phyloP scores from a whole-genome alignment of 1,140 invertebrate species.

The Asobara japonica region DNA sequence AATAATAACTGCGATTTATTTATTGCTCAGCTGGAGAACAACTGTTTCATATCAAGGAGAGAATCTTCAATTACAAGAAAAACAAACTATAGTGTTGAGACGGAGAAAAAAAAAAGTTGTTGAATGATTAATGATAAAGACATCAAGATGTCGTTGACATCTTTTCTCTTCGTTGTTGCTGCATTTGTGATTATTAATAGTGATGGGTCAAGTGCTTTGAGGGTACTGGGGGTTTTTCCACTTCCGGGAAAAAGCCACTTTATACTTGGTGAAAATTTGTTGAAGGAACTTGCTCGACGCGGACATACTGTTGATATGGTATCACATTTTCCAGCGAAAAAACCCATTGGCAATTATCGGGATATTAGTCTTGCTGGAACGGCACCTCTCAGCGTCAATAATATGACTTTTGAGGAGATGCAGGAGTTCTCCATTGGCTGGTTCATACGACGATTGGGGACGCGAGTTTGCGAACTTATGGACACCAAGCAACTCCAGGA shows the following conservation, averaged over 20 bases:
- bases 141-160: neutral
- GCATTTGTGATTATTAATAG: neutral
- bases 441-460: neutral
- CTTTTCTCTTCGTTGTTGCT: neutral
- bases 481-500: slow-evolving; percentile 34
- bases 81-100: too few relatives aligned
- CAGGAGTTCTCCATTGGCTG: neutral
- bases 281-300: slow-evolving; percentile 53
- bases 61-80: too few relatives aligned
- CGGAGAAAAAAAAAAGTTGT: too few relatives aligned
- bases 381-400: neutral
- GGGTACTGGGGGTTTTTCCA: slow-evolving; percentile 58
- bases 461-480: slow-evolving; percentile 18
- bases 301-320: slow-evolving; percentile 64
- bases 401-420: slow-evolving; percentile 17
- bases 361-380: slow-evolving; percentile 48
- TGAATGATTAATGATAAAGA: neutral
- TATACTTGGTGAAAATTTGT: slow-evolving; percentile 51
- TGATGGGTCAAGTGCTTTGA: neutral
- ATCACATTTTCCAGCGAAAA: slow-evolving; percentile 57
- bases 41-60: too few relatives aligned
- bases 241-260: slow-evolving; percentile 59
- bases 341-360: slow-evolving; percentile 52
- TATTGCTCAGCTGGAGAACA: too few relatives aligned
- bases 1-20: too few relatives aligned